Evolutionary conservation across 1,140 invertebrate genomes (phyloP), one percentile per base, ranked within the genome.

Genomic region (Drosophila nasuta): DNA sequence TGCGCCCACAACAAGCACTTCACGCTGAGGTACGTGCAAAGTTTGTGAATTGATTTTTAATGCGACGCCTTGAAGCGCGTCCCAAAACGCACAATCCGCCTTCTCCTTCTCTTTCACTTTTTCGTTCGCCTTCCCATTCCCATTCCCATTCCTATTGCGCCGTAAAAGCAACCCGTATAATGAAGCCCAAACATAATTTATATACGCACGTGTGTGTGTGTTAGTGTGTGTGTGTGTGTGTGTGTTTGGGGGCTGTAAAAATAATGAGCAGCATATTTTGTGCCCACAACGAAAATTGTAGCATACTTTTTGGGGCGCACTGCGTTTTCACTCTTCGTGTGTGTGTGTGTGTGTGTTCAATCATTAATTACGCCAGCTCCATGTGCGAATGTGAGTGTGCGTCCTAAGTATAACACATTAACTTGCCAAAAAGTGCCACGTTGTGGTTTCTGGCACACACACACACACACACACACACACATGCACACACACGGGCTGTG

Each of bases 231-330:
- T n/a, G 25, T 51, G 73, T 63, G 51, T 35, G 45, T 49, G 49
- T 28, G 46, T 46, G 57, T 71, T 60, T 43, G 41, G 56, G 45
- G 46, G 75, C 64, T 75, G 70, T 87, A 82, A 88, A 87, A 87
- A 83, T 88, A 87, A 87, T 87, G 83, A 87, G 83, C 81, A 87
- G 51, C 83, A 87, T 87, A 82, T 88, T 87, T 88, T 87, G 80
- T 51, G 83, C 67, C 63, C 57, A 71, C 77, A 72, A 82, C 83
- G 38, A 77, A 67, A 77, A 87, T 57, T 57, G 73, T 80, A 87
- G 83, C 82, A 82, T 88, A 87, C 77, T 71, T 81, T 82, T 65
- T 17, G 20, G 76, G 68, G 60, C 67, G 17, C 11, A n/a, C 57
- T 77, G 62, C 74, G 62, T 68, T 77, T 63, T 82, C 76, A 5